Evolutionary conservation across 2,113 vertebrate genomes (phyloP).

Genomic region (Oreochromis tanganicae): DNA sequence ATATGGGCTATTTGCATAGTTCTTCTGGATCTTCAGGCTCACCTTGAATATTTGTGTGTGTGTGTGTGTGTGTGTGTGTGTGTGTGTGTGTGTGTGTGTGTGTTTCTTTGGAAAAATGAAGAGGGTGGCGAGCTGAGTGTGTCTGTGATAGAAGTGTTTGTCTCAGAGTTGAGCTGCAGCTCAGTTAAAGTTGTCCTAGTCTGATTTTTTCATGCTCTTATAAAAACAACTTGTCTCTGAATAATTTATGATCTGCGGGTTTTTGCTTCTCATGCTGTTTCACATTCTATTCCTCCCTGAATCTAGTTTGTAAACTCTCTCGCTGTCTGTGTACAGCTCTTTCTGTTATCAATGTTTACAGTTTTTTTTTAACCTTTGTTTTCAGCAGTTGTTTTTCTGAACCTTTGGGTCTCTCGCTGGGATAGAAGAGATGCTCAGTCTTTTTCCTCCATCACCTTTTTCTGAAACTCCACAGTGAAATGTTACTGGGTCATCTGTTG

Average conservation of each 20-base stretch:
- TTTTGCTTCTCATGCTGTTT: background rate
- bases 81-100: background rate
- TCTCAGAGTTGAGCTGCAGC: background rate
- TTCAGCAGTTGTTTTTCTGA: background rate
- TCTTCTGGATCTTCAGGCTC: slow-evolving; percentile 11
- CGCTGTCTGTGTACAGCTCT: background rate
- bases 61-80: background rate
- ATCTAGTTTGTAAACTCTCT: background rate
- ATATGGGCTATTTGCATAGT: slow-evolving; percentile 52
- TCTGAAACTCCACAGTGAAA: background rate
- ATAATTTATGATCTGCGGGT: slow-evolving; percentile 47
- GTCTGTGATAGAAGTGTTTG: background rate
- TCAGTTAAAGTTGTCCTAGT: slow-evolving; percentile 6
- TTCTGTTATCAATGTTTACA: background rate
- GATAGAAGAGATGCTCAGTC: background rate
- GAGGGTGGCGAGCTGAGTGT: background rate
- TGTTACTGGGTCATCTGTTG: background rate
- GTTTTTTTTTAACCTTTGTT: background rate
- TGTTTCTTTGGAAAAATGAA: background rate
- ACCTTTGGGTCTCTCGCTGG: background rate
- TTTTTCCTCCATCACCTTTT: background rate
- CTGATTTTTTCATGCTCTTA: slow-evolving; percentile 10
- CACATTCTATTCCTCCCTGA: background rate
- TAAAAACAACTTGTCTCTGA: slow-evolving; percentile 47
- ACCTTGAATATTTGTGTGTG: slow-evolving; percentile 7